A percentile compares a stretch with the other conserved stretches of the same genome.
Conservation (phyloP, 1,140 invertebrate species). For the Dinothrombium tinctorium region DNA sequence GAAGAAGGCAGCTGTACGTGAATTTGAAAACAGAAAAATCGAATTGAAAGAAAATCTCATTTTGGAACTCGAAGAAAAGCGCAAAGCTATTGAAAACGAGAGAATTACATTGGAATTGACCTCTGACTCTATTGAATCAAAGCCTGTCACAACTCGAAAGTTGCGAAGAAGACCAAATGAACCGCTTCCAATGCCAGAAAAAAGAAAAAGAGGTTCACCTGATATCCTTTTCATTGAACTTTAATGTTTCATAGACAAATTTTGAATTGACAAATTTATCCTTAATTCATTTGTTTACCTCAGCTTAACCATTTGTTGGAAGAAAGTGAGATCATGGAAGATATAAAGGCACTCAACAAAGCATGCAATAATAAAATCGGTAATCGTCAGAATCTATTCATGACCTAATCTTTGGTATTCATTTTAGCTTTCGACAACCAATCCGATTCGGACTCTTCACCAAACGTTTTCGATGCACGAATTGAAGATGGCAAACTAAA, state of each 20-base stretch:
- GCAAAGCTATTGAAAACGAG: constrained; percentile 65
- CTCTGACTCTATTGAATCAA: constrained; percentile 24
- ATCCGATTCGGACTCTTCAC: background rate
- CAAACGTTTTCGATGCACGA: constrained; percentile 35
- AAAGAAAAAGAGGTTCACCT: constrained; percentile 40
- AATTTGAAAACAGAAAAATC: constrained; percentile 83
- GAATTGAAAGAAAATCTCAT: constrained; percentile 72
- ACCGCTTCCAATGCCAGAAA: constrained; percentile 42
- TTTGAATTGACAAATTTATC: no score
- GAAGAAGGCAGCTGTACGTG: constrained; percentile 58
- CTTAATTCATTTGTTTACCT: no score
- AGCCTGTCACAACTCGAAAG: constrained; percentile 49
- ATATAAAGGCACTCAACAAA: constrained; percentile 56
- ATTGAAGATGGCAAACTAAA: constrained; percentile 83
- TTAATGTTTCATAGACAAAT: no score
- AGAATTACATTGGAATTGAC: constrained; percentile 61
- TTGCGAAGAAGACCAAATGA: constrained; percentile 72
- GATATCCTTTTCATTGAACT: no score
- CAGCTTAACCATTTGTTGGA: constrained; percentile 63
- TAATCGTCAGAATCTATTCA: background rate
- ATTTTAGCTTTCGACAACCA: background rate
- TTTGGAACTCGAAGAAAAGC: constrained; percentile 73
- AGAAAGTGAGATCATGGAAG: constrained; percentile 64
- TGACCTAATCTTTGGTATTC: background rate
- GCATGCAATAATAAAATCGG: constrained; percentile 18